Evolutionary conservation across 1,140 invertebrate species (phyloP).

Genomic region (Nasonia longicornis): DNA sequence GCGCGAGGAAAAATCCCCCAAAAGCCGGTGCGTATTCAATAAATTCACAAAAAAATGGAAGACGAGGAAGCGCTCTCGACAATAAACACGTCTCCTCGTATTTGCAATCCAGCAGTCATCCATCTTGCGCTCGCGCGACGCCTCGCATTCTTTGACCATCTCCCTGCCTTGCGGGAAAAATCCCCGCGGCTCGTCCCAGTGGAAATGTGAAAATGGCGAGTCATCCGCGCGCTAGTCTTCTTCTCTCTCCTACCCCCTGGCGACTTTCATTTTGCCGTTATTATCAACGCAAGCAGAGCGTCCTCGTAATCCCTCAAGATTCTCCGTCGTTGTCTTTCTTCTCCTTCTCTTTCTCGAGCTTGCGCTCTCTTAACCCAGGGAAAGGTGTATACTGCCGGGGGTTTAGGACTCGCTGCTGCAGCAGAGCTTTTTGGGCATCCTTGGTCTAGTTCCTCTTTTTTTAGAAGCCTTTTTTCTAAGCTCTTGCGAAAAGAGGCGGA

Average conservation of each 20-base stretch:
- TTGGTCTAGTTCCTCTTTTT: neutral
- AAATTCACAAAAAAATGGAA: neutral
- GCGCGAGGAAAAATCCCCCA: neutral
- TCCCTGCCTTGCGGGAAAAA: conserved; percentile 31
- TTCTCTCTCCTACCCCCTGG: conserved; percentile 5
- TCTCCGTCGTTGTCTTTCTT: conserved; percentile 10
- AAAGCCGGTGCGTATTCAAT: neutral
- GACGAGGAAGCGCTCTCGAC: neutral
- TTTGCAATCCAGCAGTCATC: conserved; percentile 16
- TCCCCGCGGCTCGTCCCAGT: conserved; percentile 46
- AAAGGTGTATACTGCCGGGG: neutral
- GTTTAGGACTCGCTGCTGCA: neutral
- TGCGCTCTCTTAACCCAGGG: neutral
- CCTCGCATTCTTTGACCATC: conserved; percentile 49
- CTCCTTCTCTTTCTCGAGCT: neutral
- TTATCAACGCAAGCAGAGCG: conserved; percentile 39
- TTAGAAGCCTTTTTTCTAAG: neutral
- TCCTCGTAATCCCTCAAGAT: conserved; percentile 47
- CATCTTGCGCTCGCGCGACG: conserved; percentile 13
- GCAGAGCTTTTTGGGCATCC: neutral
- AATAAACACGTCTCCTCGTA: neutral
- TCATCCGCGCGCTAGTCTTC: conserved; percentile 23
- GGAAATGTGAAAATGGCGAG: conserved; percentile 55
- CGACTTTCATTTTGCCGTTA: conserved; percentile 47
- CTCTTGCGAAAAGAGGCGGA: neutral